Evolutionary conservation across 2,113 vertebrate genomes (phyloP).

Genomic region (Perca fluviatilis): DNA sequence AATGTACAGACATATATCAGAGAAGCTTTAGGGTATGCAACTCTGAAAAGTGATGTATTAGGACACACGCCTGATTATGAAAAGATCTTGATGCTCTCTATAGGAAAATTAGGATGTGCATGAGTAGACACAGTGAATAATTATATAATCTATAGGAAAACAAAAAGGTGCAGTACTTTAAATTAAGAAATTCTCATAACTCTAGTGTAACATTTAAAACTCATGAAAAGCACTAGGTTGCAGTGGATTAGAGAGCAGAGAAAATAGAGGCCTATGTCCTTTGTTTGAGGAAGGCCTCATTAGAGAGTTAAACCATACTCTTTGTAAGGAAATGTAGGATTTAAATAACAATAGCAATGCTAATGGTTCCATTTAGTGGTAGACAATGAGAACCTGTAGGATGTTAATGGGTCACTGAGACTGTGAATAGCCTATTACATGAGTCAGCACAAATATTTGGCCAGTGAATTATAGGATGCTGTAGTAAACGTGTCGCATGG

Average conservation of each 20-base stretch:
- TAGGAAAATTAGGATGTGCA: neutral
- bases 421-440: constrained; percentile 85
- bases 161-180: neutral
- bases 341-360: constrained; percentile 86
- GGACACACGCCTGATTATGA: too few relatives aligned
- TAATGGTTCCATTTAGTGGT: constrained; percentile 78
- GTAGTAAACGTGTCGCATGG: constrained; percentile 16
- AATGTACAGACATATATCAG: neutral
- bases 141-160: neutral
- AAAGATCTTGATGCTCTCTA: neutral
- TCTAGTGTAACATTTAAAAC: neutral
- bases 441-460: constrained; percentile 87
- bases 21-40: neutral
- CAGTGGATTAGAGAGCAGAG: constrained; percentile 51
- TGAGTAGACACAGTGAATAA: neutral
- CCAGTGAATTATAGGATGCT: constrained; percentile 69
- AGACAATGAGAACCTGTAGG: constrained; percentile 82
- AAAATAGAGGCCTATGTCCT: constrained; percentile 70
- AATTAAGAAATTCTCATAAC: constrained; percentile 3
- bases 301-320: constrained; percentile 83
- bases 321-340: constrained; percentile 82
- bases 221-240: constrained; percentile 27
- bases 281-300: constrained; percentile 80
- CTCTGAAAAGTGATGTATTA: neutral
- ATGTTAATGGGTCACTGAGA: constrained; percentile 85